Conservation (phyloP, 2,113 vertebrate genomes). For the Pelvicachromis taeniatus region DNA sequence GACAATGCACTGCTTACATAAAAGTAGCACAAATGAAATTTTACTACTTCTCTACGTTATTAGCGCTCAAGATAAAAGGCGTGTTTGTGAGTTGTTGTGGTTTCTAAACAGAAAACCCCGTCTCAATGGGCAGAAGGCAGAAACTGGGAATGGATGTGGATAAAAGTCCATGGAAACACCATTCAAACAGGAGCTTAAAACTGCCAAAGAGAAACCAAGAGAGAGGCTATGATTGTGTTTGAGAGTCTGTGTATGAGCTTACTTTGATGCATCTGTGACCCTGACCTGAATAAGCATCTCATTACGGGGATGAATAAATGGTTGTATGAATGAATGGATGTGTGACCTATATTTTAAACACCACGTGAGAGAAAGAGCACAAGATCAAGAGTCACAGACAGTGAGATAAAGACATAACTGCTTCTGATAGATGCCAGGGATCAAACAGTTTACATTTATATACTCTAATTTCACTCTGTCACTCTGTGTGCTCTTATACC, state of each 20-base stretch:
- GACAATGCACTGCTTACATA: not conserved
- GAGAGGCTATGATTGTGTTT: not conserved
- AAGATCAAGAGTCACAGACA: not conserved
- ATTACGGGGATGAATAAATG: not conserved
- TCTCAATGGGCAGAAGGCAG: not conserved
- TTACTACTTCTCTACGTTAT: not conserved
- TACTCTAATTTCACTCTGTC: not conserved
- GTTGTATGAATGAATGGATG: not conserved
- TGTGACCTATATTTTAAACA: not conserved
- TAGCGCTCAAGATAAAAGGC: not conserved
- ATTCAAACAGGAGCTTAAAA: not conserved
- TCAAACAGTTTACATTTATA: not conserved
- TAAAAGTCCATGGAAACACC: not conserved
- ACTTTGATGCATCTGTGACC: not conserved
- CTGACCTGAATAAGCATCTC: not conserved
- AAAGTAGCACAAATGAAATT: not conserved
- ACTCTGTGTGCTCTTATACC: not conserved
- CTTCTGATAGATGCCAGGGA: not conserved
- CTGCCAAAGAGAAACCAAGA: not conserved
- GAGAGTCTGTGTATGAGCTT: not conserved
- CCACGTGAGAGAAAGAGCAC: not conserved
- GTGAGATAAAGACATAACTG: not conserved
- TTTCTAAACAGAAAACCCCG: conserved; percentile 1
- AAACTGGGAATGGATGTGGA: not conserved
- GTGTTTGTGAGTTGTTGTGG: not conserved